Evolutionary conservation across 35 echinoderm and acorn worm species (phyloP), one percentile per base, ranked within the genome.

Genomic region (Acanthaster planci): DNA sequence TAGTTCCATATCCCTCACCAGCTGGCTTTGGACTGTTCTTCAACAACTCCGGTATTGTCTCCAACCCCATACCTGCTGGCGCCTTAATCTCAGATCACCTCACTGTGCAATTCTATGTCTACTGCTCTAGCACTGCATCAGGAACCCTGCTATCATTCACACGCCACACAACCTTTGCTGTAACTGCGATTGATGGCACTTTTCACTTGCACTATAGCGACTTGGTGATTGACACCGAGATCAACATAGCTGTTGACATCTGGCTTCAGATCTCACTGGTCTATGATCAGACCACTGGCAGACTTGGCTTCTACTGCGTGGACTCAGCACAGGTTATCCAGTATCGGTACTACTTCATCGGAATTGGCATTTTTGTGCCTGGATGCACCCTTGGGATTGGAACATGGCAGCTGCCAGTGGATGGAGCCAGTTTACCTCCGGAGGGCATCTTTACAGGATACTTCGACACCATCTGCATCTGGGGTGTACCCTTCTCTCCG

Each of bases 191-290:
- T 39, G 51, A 75, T 31, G 58, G 79, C 5, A 80, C 51, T 7
- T 92, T 97, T 34, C 82, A 60, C 36, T 27, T 97, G 16, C 84
- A 92, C 35, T 92, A 55, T 76, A 23, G 89, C 80, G 50, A 55
- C 58, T 1, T 47, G 5, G 51, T 85, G 21, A 60, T 83, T 54
- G 35, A 85, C 36, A 97, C 93, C 30, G 67, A 52, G 47, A 85
- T 97, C 19, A 8, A 50, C 21, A 86, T 89, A 4, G 21, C 47
- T 40, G 29, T 40, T 10, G 82, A 92, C 60, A 59, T 80, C 52
- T 97, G 93, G 93, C 76, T 92, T 40, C 85, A 87, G 51, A 88
- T 97, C 23, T 85, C 90, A 47, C 7, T 97, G 37, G 86, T 90
- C 10, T 82, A 89, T 17, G 53, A 91, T n/a, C 29, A 37, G 19